These are phyloP conservation scores for Ephydatia muelleri DNA, from an alignment of 37 sponge, comb jelly and placozoan genomes.

Conservation along the genomic window DNA sequence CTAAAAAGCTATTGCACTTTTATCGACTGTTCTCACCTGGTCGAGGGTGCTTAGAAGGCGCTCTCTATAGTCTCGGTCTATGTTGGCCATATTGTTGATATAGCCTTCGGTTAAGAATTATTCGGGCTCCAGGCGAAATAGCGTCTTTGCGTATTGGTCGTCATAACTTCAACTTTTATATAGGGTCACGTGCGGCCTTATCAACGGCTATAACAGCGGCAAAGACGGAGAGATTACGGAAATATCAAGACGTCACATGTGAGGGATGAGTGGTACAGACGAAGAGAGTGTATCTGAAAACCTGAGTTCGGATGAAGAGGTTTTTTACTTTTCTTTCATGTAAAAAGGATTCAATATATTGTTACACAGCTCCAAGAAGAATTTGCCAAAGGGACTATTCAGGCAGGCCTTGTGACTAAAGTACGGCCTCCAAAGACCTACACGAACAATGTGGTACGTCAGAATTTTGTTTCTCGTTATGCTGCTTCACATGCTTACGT, in stretches of 20 bases:
- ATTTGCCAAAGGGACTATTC: conserved; percentile 52
- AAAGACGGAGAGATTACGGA: neutral
- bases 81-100: neutral
- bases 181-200: neutral
- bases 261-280: neutral
- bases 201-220: neutral
- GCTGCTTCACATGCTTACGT: neutral
- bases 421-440: conserved; percentile 50
- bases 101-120: neutral
- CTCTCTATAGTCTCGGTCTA: conserved; percentile 1
- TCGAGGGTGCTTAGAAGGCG: conserved; percentile 4
- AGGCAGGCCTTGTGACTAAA: conserved; percentile 49
- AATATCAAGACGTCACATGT: neutral
- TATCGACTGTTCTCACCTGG: neutral
- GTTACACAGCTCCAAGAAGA: conserved; percentile 50
- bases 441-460: conserved; percentile 73
- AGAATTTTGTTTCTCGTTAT: neutral
- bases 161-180: neutral
- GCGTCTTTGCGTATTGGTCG: neutral
- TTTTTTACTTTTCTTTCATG: neutral
- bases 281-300: conserved; percentile 29
- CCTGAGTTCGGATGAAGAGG: conserved; percentile 57
- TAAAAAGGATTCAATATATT: neutral
- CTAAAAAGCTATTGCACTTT: neutral
- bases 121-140: neutral